Base-by-base conservation (phyloP, 2,888 invertebrate genomes). In the Gymnosoma rotundatum region DNA sequence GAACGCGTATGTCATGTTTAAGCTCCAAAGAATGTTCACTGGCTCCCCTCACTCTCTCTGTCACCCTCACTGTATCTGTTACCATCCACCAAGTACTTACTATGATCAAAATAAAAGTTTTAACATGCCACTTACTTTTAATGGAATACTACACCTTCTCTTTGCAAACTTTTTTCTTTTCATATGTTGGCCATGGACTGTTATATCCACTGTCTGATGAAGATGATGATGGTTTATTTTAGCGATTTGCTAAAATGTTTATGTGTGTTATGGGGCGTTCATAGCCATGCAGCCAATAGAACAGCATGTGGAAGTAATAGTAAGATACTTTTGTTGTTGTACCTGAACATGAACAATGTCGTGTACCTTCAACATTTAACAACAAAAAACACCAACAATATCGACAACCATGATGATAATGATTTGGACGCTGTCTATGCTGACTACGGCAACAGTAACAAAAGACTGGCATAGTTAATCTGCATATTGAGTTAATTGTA, bases 401-500 rank as follows among this genome's bases (percentile, higher is more conserved):
- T 12, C 48, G n/a, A 48, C n/a, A 12, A n/a, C n/a, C 6, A 56
- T 18, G 58, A 63, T 63, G 25, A 69, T 64, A 63, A 48, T 70
- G 69, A 69, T 69, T 58, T 25, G 48, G 50, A 38, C 50, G 18
- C 42, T 64, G 74, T 36, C 64, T 70, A 75, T 25, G 66, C 14
- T 52, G 52, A 20, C 45, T 60, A 70, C 36, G 56, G 64, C 56
- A 38, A 38, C 42, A 36, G 20, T 54, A 79, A 74, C 66, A 72
- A 58, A 38, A 79, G 52, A 20, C 79, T 73, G 60, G 61, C 52
- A 45, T 20, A 73, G 78, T 81, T 84, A 81, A 84, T 84, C 84
- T 84, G 81, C 81, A 84, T 84, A 84, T 84, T 84, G 81, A 84
- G 84, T 84, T 84, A 81, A 84, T 84, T 84, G 81, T 74, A 84